These are phyloP conservation scores for Penaeus monodon DNA, from an alignment of 2,888 invertebrate species.

Conservation along the genomic window DNA sequence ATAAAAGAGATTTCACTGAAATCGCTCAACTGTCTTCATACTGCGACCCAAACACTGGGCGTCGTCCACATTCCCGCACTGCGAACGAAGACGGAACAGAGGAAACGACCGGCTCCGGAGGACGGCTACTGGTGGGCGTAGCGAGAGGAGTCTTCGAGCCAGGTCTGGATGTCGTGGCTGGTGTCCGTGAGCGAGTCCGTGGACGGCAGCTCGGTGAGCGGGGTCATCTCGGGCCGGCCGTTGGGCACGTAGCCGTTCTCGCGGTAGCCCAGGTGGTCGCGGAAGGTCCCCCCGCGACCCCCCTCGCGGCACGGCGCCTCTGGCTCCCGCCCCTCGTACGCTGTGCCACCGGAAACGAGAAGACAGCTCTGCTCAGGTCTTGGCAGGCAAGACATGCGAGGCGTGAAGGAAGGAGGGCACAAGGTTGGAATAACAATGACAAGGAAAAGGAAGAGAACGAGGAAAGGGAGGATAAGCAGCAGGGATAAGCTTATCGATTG, in stretches of 20 bases:
- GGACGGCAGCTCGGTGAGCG: constrained; percentile 78
- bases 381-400: background rate
- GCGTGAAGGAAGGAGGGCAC: background rate
- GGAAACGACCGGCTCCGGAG: too few relatives aligned
- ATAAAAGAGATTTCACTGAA: too few relatives aligned
- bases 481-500: background rate
- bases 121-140: constrained; percentile 23
- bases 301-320: constrained; percentile 21
- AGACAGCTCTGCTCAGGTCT: background rate
- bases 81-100: too few relatives aligned
- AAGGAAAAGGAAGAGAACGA: background rate
- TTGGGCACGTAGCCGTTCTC: constrained; percentile 47
- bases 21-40: too few relatives aligned
- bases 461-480: background rate
- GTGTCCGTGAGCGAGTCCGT: constrained; percentile 74
- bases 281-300: constrained; percentile 2
- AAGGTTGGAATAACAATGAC: too few relatives aligned
- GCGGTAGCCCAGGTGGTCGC: constrained; percentile 70
- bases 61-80: too few relatives aligned
- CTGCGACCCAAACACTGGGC: too few relatives aligned
- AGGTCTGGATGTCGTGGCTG: constrained; percentile 71
- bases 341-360: background rate
- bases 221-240: constrained; percentile 77
- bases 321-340: constrained; percentile 29
- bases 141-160: constrained; percentile 50